Base-by-base conservation (phyloP, 2,113 vertebrate genomes). In the Paedocypris sp. region DNA sequence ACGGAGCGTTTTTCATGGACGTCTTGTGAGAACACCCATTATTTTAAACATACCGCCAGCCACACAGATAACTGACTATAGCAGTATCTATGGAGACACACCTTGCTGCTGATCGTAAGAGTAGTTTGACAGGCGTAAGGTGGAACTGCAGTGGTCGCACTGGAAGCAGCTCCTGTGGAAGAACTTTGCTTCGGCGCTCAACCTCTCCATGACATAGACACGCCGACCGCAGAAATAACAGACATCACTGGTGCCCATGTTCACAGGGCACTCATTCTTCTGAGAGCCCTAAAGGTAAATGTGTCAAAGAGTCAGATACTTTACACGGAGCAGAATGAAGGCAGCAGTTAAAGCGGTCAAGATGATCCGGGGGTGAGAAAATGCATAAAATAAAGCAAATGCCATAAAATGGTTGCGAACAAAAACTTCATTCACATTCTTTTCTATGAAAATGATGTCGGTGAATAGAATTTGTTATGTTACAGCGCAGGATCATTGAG, bases 91-190 rank as follows among this genome's bases (percentile, higher is more conserved):
- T 39, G 5, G 22, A 29, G 1, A 31, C 9, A 36, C 73, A 97
- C 94, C 88, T 0, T 80, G 82, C 29, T 82, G 79, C 0, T 73
- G 77, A 73, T 94, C 85, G 0, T 87, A 98, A 73, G 84, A 81
- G 0, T 93, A 97, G 1, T 85, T 86, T 0, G 88, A 83, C 4
- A 88, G 75, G 20, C 88, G 84, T 50, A 98, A 84, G 0, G 85
- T 82, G 13, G 77, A 77, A 15, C 80, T 72, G 1, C 95, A 98
- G 74, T 86, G 72, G 67, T 87, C 85, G 15, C 95, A 98, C 62
- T 83, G 89, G 82, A 98, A 99, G 75, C 95, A 98, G 68, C 90
- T 91, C 26, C 93, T 88, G 67, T 98, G 95, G 81, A 97, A 98
- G 81, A 97, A 98, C 54, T 92, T 83, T 20, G 91, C 92, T 67